phyloP scores from a whole-genome alignment of 2,797 vertebrate species.

The Rhabdophis nuchalis region DNA sequence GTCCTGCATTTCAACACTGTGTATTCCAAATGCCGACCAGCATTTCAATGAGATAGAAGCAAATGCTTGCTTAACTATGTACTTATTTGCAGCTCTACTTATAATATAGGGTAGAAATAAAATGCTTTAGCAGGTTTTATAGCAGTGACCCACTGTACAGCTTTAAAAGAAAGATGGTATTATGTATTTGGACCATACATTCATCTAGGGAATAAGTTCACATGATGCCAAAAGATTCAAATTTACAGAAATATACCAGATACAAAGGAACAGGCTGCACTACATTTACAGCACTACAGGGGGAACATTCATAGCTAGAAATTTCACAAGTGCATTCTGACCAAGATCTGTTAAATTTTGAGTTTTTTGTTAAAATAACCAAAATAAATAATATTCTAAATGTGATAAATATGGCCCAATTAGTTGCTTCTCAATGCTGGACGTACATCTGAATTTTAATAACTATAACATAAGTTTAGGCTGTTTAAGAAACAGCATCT shows the following conservation, averaged over 20 bases:
- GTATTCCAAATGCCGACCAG: slow-evolving; percentile 15
- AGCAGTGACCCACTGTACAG: background rate
- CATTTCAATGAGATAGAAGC: background rate
- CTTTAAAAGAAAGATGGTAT: background rate
- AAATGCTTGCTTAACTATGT: background rate
- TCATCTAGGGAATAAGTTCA: background rate
- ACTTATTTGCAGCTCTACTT: background rate
- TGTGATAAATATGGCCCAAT: background rate
- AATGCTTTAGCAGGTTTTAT: background rate
- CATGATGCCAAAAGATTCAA: background rate
- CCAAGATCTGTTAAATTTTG: background rate
- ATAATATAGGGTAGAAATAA: background rate
- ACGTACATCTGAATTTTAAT: background rate
- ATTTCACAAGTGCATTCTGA: background rate
- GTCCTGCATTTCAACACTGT: slow-evolving; percentile 24
- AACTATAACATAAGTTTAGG: background rate
- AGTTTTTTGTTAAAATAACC: background rate
- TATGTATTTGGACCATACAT: background rate
- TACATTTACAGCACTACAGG: background rate
- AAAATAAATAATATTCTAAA: background rate
- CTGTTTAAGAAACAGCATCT: background rate
- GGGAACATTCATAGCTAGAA: background rate
- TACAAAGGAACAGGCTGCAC: background rate
- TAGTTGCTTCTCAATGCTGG: background rate
- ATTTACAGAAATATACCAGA: background rate